Evolutionary conservation across 2,113 vertebrate species (phyloP), one percentile per base, ranked within the genome.

Genomic region (Leucosticte australis): DNA sequence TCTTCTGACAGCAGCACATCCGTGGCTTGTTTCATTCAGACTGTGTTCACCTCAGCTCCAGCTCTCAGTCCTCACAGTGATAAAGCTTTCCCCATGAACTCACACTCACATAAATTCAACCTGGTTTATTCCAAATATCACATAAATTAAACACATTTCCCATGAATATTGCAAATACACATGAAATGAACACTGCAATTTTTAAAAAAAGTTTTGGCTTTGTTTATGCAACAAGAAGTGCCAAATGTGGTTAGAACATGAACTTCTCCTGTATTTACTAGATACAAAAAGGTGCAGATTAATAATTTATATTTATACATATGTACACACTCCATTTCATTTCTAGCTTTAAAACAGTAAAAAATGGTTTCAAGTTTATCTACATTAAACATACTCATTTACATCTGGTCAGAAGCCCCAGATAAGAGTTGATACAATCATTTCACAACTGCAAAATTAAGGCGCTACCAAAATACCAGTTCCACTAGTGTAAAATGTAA

Each of bases 351-450:
- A 94, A 97, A 96, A 97, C 81, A 97, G 94, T 96, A 97, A 97
- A 95, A 92, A 95, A 96, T 96, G 92, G 94, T 97, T 97, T 97
- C 92, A 95, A 96, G 88, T 97, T 97, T 94, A 97, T 97, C 92
- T 97, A 97, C 92, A 95, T 87, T 47, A 86, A 97, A 96, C 92
- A 96, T 93, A 96, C 86, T 97, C 91, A 8, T 96, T 97, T 90
- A 95, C 89, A 95, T 93, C 93, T 97, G 94, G 93, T 97, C 93
- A 98, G 89, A 93, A 94, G 94, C 65, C 68, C 83, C 96, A 97
- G 92, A 97, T 96, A 96, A 96, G 94, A 95, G 95, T 97, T 97
- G 95, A 96, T 97, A 97, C 96, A 97, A 97, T 97, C 93, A 97
- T 95, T 96, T 95, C 95, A 97, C 95, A 95, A 95, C 90, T 93